Percentiles rank a stretch among this genome's conserved stretches.
Evolutionary conservation across 2,888 invertebrate species (phyloP).

Genomic region (Melitaea athalia): DNA sequence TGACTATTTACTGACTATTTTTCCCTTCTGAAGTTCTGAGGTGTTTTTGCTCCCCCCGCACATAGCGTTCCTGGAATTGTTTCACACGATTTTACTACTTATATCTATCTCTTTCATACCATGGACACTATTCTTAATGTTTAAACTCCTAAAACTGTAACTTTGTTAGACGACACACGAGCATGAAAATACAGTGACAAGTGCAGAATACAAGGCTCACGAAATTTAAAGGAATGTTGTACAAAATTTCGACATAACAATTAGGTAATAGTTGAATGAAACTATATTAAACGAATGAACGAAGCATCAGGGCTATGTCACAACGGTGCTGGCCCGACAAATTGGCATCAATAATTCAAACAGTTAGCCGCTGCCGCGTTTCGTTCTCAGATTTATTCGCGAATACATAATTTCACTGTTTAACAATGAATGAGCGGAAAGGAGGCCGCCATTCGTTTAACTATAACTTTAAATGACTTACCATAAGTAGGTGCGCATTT

Average conservation of each 20-base stretch:
- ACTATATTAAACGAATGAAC: constrained; percentile 36
- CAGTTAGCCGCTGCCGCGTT: constrained; percentile 43
- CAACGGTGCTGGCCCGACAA: constrained; percentile 44
- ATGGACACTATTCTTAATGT: too few species aligned
- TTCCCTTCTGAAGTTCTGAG: too few species aligned
- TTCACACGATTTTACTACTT: too few species aligned
- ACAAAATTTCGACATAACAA: constrained; percentile 10
- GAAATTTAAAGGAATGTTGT: background rate
- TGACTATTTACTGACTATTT: too few species aligned
- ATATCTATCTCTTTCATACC: too few species aligned
- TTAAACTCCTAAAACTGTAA: background rate
- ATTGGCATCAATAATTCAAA: constrained; percentile 54
- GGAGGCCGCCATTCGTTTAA: background rate
- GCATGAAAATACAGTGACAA: background rate
- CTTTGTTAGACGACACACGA: too few species aligned
- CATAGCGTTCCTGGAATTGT: too few species aligned
- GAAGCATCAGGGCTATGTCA: constrained; percentile 39
- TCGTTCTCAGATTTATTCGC: constrained; percentile 39
- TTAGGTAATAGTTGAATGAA: constrained; percentile 27
- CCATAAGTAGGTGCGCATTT: background rate
- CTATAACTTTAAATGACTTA: background rate
- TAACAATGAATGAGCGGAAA: constrained; percentile 8
- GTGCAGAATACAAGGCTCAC: background rate
- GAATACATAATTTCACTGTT: constrained; percentile 27
- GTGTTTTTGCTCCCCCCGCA: too few species aligned